These are phyloP conservation scores for Lipophrys pholis DNA, from an alignment of 2,113 vertebrate species.

Conservation along the genomic window DNA sequence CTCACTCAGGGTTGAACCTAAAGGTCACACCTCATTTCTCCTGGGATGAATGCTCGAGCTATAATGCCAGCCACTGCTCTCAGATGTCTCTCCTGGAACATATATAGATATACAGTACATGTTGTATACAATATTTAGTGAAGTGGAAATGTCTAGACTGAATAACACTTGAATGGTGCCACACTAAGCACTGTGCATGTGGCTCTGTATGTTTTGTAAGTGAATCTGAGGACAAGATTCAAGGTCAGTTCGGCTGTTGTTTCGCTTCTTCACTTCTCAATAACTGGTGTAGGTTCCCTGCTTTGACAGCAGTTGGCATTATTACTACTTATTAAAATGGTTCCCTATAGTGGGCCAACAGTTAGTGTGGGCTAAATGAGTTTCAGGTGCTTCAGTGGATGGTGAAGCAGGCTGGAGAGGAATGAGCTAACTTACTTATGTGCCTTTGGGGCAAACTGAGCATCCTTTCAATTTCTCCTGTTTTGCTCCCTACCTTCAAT, in stretches of 20 bases:
- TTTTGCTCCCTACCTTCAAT: constrained; percentile 25
- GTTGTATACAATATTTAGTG: neutral
- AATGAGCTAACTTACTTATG: constrained; percentile 60
- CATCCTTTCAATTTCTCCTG: constrained; percentile 48
- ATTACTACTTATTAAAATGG: constrained; percentile 82
- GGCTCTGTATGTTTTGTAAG: neutral
- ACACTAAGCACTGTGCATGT: constrained; percentile 3
- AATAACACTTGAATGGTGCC: constrained; percentile 6
- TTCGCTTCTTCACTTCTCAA: constrained; percentile 41
- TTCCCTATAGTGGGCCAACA: constrained; percentile 75
- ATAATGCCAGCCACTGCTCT: constrained; percentile 55
- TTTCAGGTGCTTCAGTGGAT: constrained; percentile 77
- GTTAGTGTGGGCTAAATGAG: constrained; percentile 79
- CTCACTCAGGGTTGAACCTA: constrained; percentile 83
- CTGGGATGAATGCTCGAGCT: constrained; percentile 57
- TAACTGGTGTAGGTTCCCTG: constrained; percentile 60
- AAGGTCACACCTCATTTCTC: constrained; percentile 77
- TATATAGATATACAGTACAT: neutral
- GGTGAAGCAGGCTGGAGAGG: constrained; percentile 70
- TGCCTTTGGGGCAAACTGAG: constrained; percentile 61
- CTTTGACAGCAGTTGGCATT: constrained; percentile 71
- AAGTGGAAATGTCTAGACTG: constrained; percentile 3
- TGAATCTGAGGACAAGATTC: constrained; percentile 17
- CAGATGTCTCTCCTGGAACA: constrained; percentile 58
- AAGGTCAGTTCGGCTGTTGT: constrained; percentile 45